Base-by-base conservation (phyloP, 2,888 invertebrate genomes). In the Drosophila meridiana region DNA sequence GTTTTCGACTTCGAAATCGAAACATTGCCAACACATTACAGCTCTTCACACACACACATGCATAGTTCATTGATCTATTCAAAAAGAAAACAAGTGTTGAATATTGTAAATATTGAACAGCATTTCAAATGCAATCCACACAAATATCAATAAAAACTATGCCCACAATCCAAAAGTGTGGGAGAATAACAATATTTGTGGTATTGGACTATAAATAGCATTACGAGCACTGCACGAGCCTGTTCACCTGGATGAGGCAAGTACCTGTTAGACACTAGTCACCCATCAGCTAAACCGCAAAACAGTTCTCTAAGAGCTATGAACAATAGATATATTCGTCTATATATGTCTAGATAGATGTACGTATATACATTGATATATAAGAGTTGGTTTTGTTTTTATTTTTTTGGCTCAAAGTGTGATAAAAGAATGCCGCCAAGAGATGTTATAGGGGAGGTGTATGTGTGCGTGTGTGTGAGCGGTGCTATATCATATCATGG, bases 381-480 rank as follows among this genome's bases (percentile, higher is more conserved):
- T 48, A 48, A 48, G 28, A 48, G 0, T 26, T 55, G 40, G 14
- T n/a, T 40, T 14, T 36, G 4, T 4, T 32, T 11, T 56, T 53
- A 43, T 56, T 40, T 11, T 56, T 57, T 55, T 68, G 36, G 53
- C 58, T 43, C 65, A 63, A 74, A 60, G 65, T 63, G 70, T 79
- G 80, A 79, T 78, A 65, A 79, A 79, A 79, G 80, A 79, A 79
- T 79, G 77, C 77, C 70, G 77, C 69, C 63, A 66, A 63, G 30
- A 20, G 32, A 7, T 32, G 47, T n/a, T n/a, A 14, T 38, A 28
- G 34, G 26, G n/a, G 52, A 36, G 52, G 40, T 40, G 45, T 6
- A n/a, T 45, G 43, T 43, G 20, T 28, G 40, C 30, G 30, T 55
- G n/a, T 32, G 36, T 28, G 26, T 11, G 43, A 11, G 14, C 34